Evolutionary conservation across 2,797 vertebrate genomes (phyloP).

Genomic region (Chrysocyon brachyurus): DNA sequence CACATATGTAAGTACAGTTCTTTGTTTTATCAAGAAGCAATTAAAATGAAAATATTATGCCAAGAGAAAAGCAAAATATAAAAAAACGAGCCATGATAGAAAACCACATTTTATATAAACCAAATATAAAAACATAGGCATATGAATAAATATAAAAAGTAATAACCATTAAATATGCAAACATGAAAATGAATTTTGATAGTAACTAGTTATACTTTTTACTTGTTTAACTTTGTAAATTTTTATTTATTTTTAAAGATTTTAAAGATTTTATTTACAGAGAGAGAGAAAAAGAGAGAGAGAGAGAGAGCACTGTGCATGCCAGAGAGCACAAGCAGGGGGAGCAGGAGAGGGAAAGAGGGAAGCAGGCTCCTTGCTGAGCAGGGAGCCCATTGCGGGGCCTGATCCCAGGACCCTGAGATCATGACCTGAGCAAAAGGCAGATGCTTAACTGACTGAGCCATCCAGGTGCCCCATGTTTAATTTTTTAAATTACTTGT

Average conservation of each 20-base stretch:
- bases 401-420: too few relatives aligned
- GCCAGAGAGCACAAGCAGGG: too few relatives aligned
- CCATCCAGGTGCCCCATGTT: background rate
- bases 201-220: background rate
- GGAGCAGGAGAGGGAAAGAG: too few relatives aligned
- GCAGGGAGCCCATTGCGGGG: too few relatives aligned
- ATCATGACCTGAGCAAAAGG: too few relatives aligned
- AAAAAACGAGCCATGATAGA: background rate
- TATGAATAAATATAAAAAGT: background rate
- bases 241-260: background rate
- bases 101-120: conserved; percentile 7
- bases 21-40: background rate
- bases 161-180: conserved; percentile 26
- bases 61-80: background rate
- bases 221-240: background rate
- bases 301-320: too few relatives aligned
- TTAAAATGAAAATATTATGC: background rate
- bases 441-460: too few relatives aligned
- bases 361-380: too few relatives aligned
- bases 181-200: conserved; percentile 6
- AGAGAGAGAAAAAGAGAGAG: too few relatives aligned
- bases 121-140: background rate
- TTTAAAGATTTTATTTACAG: too few relatives aligned
- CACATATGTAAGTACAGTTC: background rate
- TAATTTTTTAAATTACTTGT: background rate